A percentile compares a stretch with the other conserved stretches of the same genome.
These are phyloP conservation scores for Pocillopora grandis DNA, from an alignment of 92 coral and sea anemone genomes.

Conservation along the genomic window DNA sequence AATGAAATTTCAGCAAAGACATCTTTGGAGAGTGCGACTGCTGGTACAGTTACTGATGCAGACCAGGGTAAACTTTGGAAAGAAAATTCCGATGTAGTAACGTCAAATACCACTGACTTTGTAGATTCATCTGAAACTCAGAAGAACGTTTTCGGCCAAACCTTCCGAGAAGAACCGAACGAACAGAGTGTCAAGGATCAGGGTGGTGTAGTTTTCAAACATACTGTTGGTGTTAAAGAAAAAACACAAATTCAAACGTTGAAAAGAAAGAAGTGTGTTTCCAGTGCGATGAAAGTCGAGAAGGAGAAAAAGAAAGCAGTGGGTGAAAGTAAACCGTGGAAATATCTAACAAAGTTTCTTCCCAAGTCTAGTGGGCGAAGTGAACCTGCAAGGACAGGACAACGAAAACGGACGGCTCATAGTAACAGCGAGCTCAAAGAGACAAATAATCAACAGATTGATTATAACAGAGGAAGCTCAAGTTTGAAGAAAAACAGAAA, in stretches of 20 bases:
- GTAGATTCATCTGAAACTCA: too few species aligned
- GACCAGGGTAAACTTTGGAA: too few species aligned
- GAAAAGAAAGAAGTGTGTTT: neutral
- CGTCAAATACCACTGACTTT: too few species aligned
- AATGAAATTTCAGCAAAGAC: neutral
- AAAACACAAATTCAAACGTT: neutral
- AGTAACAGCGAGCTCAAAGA: neutral
- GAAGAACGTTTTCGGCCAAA: too few species aligned
- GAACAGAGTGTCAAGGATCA: too few species aligned
- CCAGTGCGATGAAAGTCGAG: neutral
- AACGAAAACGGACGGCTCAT: neutral
- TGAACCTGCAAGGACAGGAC: neutral
- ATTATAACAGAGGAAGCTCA: neutral
- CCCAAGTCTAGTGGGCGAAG: neutral
- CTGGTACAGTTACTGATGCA: too few species aligned
- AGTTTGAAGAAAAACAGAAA: neutral
- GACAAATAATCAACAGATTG: neutral
- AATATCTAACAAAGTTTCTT: neutral
- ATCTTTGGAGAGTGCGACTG: neutral
- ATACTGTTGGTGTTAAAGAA: neutral
- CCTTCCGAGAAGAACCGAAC: too few species aligned
- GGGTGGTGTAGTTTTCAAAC: too few species aligned
- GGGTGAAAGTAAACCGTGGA: slow-evolving; percentile 8
- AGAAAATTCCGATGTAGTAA: too few species aligned
- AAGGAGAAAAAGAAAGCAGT: neutral